Evolutionary conservation across 2,888 invertebrate species (phyloP).

Genomic region (Octonoba sinensis): DNA sequence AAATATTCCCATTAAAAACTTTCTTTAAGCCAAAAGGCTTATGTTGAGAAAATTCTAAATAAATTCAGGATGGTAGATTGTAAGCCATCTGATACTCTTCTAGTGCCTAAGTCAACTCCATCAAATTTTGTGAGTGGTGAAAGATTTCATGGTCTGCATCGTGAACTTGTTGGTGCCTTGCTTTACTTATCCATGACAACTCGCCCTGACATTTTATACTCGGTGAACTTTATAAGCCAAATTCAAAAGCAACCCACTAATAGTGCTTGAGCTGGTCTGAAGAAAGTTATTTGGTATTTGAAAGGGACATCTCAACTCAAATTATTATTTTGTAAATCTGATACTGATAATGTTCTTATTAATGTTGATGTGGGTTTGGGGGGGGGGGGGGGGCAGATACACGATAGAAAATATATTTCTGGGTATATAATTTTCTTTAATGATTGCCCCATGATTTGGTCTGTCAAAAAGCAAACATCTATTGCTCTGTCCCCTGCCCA

Average conservation of each 20-base stretch:
- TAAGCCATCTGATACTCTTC: slow-evolving; percentile 22
- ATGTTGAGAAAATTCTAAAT: slow-evolving; percentile 16
- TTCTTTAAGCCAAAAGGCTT: slow-evolving; percentile 10
- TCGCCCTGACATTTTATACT: slow-evolving; percentile 19
- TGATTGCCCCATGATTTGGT: background rate
- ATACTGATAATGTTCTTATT: slow-evolving; percentile 17
- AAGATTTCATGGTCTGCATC: slow-evolving; percentile 9
- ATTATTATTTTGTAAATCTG: slow-evolving; percentile 20
- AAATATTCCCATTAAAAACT: background rate
- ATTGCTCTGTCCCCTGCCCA: slow-evolving; percentile 13
- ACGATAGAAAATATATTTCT: slow-evolving; percentile 14
- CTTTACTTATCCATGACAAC: slow-evolving; percentile 27
- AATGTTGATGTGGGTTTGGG: slow-evolving; percentile 10
- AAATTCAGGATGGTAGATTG: slow-evolving; percentile 19
- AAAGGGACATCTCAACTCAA: slow-evolving; percentile 31
- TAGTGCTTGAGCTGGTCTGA: slow-evolving; percentile 33
- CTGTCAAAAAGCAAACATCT: slow-evolving; percentile 9
- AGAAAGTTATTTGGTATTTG: slow-evolving; percentile 15
- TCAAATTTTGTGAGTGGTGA: slow-evolving; percentile 17
- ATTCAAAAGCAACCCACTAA: slow-evolving; percentile 30
- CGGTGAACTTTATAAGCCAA: slow-evolving; percentile 26
- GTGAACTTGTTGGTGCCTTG: slow-evolving; percentile 17
- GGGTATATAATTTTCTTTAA: slow-evolving; percentile 11
- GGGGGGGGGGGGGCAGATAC: slow-evolving; percentile 3
- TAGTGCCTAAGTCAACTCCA: slow-evolving; percentile 15